Percentiles rank a stretch among this genome's conserved stretches.
phyloP scores from a whole-genome alignment of 2,113 vertebrate species.

The Peucedramus taeniatus region DNA sequence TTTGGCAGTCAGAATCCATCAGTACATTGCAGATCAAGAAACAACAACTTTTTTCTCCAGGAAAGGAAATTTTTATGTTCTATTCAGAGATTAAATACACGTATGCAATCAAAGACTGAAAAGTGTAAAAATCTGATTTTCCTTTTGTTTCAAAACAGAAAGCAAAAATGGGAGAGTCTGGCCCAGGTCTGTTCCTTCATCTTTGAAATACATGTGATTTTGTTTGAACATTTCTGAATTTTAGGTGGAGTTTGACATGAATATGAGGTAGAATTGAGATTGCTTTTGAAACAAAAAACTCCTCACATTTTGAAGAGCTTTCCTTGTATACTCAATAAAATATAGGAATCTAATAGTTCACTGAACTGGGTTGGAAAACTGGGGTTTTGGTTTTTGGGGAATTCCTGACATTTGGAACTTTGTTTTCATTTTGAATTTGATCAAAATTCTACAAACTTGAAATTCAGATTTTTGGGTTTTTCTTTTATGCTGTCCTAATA shows the following conservation, averaged over 20 bases:
- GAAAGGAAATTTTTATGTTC: background rate
- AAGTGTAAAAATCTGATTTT: background rate
- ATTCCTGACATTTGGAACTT: background rate
- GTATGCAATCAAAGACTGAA: background rate
- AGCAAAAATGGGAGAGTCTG: background rate
- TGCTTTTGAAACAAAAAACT: background rate
- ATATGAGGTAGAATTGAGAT: background rate
- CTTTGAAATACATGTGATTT: background rate
- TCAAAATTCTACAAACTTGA: background rate
- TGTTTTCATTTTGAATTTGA: background rate
- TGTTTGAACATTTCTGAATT: background rate
- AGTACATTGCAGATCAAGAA: background rate
- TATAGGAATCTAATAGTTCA: background rate
- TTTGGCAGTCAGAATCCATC: background rate
- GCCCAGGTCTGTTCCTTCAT: background rate
- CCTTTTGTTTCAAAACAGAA: background rate
- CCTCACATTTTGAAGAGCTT: background rate
- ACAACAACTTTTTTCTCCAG: background rate
- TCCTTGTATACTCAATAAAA: background rate
- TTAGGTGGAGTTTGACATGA: background rate
- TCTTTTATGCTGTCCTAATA: background rate
- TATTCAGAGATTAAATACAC: background rate
- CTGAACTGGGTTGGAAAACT: background rate
- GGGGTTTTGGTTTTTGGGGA: background rate
- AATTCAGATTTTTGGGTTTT: fast-evolving